Conservation (phyloP, 1,140 invertebrate species). For the Zaprionus ornatus region DNA sequence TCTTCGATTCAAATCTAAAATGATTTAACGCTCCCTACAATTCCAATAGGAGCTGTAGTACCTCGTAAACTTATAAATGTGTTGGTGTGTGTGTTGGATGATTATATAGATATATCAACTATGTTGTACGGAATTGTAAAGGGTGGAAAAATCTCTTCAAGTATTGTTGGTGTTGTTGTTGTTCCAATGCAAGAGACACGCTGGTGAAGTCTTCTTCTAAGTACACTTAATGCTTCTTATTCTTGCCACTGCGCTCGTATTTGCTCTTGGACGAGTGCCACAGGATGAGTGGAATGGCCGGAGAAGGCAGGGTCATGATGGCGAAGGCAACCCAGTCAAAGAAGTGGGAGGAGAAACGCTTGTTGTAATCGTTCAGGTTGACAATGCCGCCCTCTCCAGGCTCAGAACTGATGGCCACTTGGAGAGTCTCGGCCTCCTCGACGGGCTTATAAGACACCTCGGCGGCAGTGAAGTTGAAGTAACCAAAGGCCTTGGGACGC, state of each 20-base stretch:
- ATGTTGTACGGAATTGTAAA: conserved; percentile 60
- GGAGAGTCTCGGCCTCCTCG: conserved; percentile 90
- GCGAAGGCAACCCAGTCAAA: conserved; percentile 98
- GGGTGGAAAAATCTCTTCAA: conserved; percentile 55
- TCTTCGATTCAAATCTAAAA: conserved; percentile 77
- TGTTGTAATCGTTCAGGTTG: conserved; percentile 97
- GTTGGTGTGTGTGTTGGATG: conserved; percentile 37
- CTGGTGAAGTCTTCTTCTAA: not conserved
- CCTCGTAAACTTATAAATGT: conserved; percentile 37
- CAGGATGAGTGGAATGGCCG: conserved; percentile 96
- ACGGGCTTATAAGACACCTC: conserved; percentile 94
- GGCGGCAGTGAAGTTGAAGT: conserved; percentile 98
- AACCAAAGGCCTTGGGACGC: conserved; percentile 94
- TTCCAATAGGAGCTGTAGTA: conserved; percentile 41
- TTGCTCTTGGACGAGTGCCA: conserved; percentile 98
- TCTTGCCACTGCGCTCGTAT: conserved; percentile 92
- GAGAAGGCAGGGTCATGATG: conserved; percentile 96
- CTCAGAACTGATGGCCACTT: conserved; percentile 95
- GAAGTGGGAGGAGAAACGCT: conserved; percentile 98
- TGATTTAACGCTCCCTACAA: conserved; percentile 71
- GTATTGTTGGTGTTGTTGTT: conserved; percentile 40
- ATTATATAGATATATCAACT: conserved; percentile 47
- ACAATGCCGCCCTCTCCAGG: conserved; percentile 98
- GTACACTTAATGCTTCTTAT: conserved; percentile 86
- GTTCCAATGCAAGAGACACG: conserved; percentile 31